These are phyloP conservation scores for Epicauta chinensis DNA, from an alignment of 1,140 invertebrate genomes.

Conservation along the genomic window DNA sequence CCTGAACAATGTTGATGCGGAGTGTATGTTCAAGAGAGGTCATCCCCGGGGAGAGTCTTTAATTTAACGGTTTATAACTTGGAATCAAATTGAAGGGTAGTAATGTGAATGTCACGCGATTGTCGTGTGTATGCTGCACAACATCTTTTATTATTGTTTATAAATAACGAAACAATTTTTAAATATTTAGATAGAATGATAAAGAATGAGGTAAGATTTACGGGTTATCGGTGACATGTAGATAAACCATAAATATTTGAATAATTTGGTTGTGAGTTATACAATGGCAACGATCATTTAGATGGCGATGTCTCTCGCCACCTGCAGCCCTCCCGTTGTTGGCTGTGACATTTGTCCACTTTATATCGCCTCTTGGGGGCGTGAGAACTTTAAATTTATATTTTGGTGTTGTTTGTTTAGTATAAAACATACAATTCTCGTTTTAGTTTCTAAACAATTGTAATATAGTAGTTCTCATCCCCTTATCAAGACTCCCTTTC, in stretches of 20 bases:
- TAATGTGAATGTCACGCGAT: conserved; percentile 20
- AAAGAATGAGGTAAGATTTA: conserved; percentile 4
- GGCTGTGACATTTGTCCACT: conserved; percentile 12
- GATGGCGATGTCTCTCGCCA: conserved; percentile 25
- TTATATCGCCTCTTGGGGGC: not conserved
- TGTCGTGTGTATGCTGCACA: conserved; percentile 26
- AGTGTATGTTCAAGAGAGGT: not conserved
- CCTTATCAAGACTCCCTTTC: conserved; percentile 12
- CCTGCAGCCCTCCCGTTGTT: conserved; percentile 17
- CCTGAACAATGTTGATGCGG: too few relatives aligned
- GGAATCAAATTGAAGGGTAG: conserved; percentile 32
- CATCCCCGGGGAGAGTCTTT: conserved; percentile 25
- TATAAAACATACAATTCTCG: too few relatives aligned
- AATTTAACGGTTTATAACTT: conserved; percentile 36
- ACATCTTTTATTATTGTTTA: too few relatives aligned
- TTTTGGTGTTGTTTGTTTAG: not conserved
- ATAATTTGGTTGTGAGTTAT: conserved; percentile 19
- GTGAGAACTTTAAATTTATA: conserved; percentile 3
- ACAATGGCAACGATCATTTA: conserved; percentile 22
- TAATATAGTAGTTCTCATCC: conserved; percentile 6
- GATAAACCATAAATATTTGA: conserved; percentile 21
- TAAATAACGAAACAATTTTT: too few relatives aligned
- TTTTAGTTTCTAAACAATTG: not conserved
- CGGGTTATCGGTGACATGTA: conserved; percentile 12
- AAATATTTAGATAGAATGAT: too few relatives aligned